Percentiles rank a stretch among this genome's conserved stretches.
These are phyloP conservation scores for Eupithecia dodoneata DNA, from an alignment of 2,888 invertebrate species.

Conservation along the genomic window DNA sequence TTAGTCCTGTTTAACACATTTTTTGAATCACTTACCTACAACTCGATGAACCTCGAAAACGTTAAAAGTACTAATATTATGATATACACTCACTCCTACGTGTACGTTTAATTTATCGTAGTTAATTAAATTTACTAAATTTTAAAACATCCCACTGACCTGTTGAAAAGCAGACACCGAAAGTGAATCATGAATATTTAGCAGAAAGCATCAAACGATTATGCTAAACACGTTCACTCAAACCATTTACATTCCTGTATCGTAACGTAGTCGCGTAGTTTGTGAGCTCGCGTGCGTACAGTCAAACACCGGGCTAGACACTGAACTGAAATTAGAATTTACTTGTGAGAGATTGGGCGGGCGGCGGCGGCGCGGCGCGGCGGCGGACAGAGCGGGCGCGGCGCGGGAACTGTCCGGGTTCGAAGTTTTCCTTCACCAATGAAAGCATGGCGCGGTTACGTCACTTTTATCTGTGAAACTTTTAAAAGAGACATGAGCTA, in stretches of 20 bases:
- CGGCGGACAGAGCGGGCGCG: constrained; percentile 59
- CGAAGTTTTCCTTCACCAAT: constrained; percentile 50
- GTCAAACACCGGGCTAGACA: constrained; percentile 52
- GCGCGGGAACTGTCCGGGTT: constrained; percentile 54
- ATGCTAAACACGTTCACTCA: constrained; percentile 54
- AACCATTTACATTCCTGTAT: constrained; percentile 51
- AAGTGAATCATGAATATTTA: constrained; percentile 62
- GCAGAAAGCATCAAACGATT: constrained; percentile 60
- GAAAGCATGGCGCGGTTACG: constrained; percentile 44
- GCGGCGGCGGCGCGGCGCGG: constrained; percentile 54
- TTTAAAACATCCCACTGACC: constrained; percentile 58
- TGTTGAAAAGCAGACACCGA: constrained; percentile 61
- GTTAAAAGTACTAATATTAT: not conserved
- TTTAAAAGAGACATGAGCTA: constrained; percentile 27
- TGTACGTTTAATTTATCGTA: not conserved
- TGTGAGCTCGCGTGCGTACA: constrained; percentile 32
- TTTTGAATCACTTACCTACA: not conserved
- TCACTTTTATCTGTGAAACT: constrained; percentile 46
- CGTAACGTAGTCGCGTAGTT: constrained; percentile 36
- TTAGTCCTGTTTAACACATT: not conserved
- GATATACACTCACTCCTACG: not conserved
- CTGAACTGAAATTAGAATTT: constrained; percentile 49
- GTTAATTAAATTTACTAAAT: not conserved
- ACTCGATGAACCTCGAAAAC: not conserved
- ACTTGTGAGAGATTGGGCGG: constrained; percentile 44